These are phyloP conservation scores for Enteromius treurensis DNA, from an alignment of 2,797 vertebrate species.

Conservation along the genomic window DNA sequence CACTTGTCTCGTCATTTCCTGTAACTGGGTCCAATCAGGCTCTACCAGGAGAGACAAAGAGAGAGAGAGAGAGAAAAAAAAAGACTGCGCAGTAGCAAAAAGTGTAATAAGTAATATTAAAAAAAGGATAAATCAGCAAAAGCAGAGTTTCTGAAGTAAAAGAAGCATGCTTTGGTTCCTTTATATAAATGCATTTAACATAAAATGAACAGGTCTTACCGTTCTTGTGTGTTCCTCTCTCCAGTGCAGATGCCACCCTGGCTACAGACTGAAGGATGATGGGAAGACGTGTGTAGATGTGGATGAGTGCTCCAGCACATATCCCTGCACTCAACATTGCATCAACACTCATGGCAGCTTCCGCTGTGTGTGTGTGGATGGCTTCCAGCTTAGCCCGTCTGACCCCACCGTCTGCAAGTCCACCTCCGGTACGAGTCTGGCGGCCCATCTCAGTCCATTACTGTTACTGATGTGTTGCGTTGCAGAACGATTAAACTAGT, in stretches of 20 bases:
- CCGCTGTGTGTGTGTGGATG: constrained; percentile 92
- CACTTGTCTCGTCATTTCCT: no score
- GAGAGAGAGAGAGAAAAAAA: no score
- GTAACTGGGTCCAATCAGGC: no score
- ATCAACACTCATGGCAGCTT: constrained; percentile 88
- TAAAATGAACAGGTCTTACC: not conserved
- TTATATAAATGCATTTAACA: not conserved
- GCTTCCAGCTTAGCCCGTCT: constrained; percentile 85
- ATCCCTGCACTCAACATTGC: constrained; percentile 94
- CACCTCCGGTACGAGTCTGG: constrained; percentile 77
- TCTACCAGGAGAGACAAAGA: no score
- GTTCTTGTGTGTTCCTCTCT: constrained; percentile 3
- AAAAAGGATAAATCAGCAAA: not conserved
- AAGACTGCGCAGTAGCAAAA: no score
- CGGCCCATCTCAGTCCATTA: not conserved
- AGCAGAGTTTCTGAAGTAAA: not conserved
- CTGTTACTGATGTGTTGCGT: not conserved
- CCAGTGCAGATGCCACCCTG: constrained; percentile 92
- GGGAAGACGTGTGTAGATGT: constrained; percentile 91
- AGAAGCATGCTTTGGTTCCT: not conserved
- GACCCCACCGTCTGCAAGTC: constrained; percentile 93
- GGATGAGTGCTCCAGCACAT: constrained; percentile 90
- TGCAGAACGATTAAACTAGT: not conserved
- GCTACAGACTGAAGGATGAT: constrained; percentile 93
- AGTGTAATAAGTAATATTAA: no score